Evolutionary conservation across 2,888 invertebrate genomes (phyloP), one percentile per base, ranked within the genome.

Genomic region (Ennomos fuscantarius): DNA sequence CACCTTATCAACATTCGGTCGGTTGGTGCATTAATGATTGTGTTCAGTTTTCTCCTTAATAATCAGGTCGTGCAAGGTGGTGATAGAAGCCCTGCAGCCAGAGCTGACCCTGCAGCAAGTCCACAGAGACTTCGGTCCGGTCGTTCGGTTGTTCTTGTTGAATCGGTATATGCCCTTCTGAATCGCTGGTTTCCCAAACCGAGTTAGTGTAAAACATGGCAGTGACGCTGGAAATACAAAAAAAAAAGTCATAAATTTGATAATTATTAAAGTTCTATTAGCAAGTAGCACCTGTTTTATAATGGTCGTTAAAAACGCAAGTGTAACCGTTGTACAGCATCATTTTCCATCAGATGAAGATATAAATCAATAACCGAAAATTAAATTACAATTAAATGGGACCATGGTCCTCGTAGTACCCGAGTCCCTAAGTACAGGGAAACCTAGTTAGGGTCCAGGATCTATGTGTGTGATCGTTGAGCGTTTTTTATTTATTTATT

Each of bases 41-140:
- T 70, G 69, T 12, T 63, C 60, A 34, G 60, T 66, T 58, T 70
- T 70, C 39, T 70, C 62, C 46, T 69, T 63, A 15, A 71, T 57
- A 12, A 73, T 65, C 1, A 67, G 12, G 43, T 74, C 62, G 10
- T 71, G 49, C 0, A 65, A 56, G 0, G 81, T 81, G 33, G 72
- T 74, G 15, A 79, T 66, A 11, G 62, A 57, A 9, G 74, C 86
- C 24, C 79, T 68, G 61, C 86, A 86, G 8, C 79, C 81, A 6
- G 70, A 62, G 59, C 79, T 81, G 35, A 75, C 70, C 35, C 81
- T 69, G 50, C 76, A 73, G 62, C 87, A 87, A 9, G 81, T 81
- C 87, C 86, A 87, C 10, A 82, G 68, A 3, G 76, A 73, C 61
- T 79, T 81, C 1, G 70, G 68, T 0, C 83, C 84, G 8, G 70